Evolutionary conservation across 64 coral and sea anemone species (phyloP).

Genomic region (Stylophora pistillata): DNA sequence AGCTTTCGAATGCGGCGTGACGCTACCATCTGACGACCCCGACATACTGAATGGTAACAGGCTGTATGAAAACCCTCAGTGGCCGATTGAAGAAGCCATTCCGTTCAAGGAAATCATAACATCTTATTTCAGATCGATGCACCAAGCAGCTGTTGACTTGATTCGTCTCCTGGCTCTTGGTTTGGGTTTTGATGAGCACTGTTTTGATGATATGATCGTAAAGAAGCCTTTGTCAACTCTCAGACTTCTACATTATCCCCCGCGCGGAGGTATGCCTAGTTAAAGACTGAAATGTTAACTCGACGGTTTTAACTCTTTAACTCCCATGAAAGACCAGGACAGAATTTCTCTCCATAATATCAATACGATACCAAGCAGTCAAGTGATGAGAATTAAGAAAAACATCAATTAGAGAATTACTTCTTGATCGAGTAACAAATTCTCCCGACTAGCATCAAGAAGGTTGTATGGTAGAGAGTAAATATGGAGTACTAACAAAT

Average conservation of each 20-base stretch:
- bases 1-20: slow-evolving; percentile 33
- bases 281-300: no score
- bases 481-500: no score
- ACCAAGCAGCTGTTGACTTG: slow-evolving; percentile 32
- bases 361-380: no score
- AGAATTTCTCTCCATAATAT: no score
- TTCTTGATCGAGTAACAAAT: no score
- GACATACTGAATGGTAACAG: slow-evolving; percentile 24
- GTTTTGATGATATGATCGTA: slow-evolving; percentile 57
- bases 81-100: slow-evolving; percentile 52
- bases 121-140: slow-evolving; percentile 9
- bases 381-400: no score
- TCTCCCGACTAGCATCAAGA: no score
- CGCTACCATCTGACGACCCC: slow-evolving; percentile 22
- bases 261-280: slow-evolving; percentile 34
- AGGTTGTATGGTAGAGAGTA: no score
- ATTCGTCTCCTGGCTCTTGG: slow-evolving; percentile 62
- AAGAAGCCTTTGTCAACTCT: slow-evolving; percentile 49
- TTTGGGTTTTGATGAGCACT: slow-evolving; percentile 41
- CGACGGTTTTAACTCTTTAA: no score
- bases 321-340: no score
- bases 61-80: slow-evolving; percentile 48
- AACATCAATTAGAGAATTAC: no score
- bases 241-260: slow-evolving; percentile 55
- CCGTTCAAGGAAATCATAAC: background rate